Percentiles rank a stretch among this genome's conserved stretches.
These are phyloP conservation scores for Allygus modestus DNA, from an alignment of 2,888 invertebrate species.

Conservation along the genomic window DNA sequence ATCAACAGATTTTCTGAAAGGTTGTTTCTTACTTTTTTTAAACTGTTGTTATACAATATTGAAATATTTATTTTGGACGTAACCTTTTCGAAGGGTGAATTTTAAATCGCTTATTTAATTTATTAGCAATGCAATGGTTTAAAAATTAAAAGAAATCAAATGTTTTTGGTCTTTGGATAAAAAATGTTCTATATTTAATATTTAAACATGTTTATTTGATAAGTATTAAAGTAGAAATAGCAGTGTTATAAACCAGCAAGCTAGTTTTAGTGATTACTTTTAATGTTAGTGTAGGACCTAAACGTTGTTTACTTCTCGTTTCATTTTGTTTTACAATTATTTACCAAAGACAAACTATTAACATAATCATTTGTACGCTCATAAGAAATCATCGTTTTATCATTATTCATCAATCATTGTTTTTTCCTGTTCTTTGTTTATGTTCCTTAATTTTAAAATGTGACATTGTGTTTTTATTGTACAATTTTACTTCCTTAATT, in stretches of 20 bases:
- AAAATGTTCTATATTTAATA: slow-evolving; percentile 26
- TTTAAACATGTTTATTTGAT: slow-evolving; percentile 34
- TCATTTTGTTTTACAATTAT: slow-evolving; percentile 24
- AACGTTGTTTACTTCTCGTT: slow-evolving; percentile 3
- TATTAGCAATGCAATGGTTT: too few species aligned
- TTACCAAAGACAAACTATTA: slow-evolving; percentile 45
- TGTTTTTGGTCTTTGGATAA: slow-evolving; percentile 2
- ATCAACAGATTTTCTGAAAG: too few species aligned
- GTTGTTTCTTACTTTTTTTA: too few species aligned
- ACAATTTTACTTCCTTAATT: not conserved
- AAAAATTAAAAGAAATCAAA: not conserved
- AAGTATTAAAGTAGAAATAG: slow-evolving; percentile 45
- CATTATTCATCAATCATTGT: slow-evolving; percentile 6
- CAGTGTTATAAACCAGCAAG: slow-evolving; percentile 41
- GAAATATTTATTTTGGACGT: too few species aligned
- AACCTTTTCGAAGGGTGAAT: too few species aligned
- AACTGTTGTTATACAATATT: too few species aligned
- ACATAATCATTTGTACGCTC: not conserved
- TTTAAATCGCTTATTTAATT: too few species aligned
- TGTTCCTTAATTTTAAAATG: slow-evolving; percentile 1
- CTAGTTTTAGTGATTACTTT: slow-evolving; percentile 28
- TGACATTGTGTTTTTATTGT: not conserved
- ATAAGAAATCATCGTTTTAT: not conserved
- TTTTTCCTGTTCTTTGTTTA: not conserved
- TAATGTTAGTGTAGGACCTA: slow-evolving; percentile 30